phyloP scores from a whole-genome alignment of 2,113 vertebrate genomes.

The Quiscalus mexicanus region DNA sequence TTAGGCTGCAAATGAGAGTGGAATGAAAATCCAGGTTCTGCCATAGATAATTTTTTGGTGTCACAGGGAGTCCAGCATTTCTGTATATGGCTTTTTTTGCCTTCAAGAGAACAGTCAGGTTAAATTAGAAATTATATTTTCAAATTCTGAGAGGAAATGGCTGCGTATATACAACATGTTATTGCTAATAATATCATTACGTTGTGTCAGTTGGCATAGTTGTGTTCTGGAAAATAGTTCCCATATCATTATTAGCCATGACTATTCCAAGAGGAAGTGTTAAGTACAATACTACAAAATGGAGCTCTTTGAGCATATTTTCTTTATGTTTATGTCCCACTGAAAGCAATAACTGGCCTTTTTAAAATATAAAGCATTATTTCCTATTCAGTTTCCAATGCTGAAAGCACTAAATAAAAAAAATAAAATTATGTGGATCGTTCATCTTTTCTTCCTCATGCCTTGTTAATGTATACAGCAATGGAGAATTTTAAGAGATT shows the following conservation, averaged over 20 bases:
- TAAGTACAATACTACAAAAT: background rate
- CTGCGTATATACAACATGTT: background rate
- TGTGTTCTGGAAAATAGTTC: background rate
- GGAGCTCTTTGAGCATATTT: background rate
- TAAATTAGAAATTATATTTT: background rate
- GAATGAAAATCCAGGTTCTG: background rate
- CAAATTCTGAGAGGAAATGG: background rate
- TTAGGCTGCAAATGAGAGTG: background rate
- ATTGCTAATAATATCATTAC: background rate
- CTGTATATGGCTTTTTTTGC: background rate
- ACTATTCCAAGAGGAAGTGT: slow-evolving; percentile 2
- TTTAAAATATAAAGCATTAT: slow-evolving; percentile 3
- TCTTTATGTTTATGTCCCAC: background rate
- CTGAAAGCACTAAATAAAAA: background rate
- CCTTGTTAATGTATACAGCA: background rate
- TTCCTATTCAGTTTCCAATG: slow-evolving; percentile 6
- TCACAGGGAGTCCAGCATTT: background rate
- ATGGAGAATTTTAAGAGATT: slow-evolving; percentile 8
- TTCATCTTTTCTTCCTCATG: background rate
- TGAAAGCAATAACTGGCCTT: background rate
- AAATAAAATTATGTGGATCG: background rate
- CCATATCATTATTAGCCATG: slow-evolving; percentile 1
- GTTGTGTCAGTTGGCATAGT: background rate
- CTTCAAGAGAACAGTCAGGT: background rate
- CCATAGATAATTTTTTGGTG: background rate